These are phyloP conservation scores for Ophioderma brevispina DNA, from an alignment of 35 echinoderm and acorn worm genomes.

Conservation along the genomic window DNA sequence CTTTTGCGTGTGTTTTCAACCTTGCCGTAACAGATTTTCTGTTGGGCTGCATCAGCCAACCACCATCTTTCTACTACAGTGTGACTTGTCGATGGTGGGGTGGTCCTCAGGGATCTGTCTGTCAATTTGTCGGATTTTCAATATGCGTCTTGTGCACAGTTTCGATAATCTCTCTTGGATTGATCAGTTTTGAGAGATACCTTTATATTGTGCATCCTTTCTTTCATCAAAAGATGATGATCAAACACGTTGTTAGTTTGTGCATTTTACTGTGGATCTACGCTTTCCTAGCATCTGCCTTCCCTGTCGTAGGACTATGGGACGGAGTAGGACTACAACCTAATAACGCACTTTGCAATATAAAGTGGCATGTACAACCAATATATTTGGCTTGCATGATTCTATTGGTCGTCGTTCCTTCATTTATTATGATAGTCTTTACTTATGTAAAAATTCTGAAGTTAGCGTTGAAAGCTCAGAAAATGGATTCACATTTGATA, in stretches of 20 bases:
- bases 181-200: conserved; percentile 21
- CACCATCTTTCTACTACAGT: conserved; percentile 22
- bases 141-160: conserved; percentile 28
- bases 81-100: conserved; percentile 14
- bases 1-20: conserved; percentile 15
- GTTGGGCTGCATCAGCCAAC: conserved; percentile 18
- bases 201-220: conserved; percentile 16
- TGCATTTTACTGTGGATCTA: conserved; percentile 21
- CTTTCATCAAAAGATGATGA: background rate
- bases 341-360: conserved; percentile 26
- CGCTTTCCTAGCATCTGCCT: background rate
- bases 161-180: conserved; percentile 20
- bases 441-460: conserved; percentile 24
- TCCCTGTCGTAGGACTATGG: conserved; percentile 25
- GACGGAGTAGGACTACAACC: conserved; percentile 23
- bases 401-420: background rate
- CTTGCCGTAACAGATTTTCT: conserved; percentile 17
- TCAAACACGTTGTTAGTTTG: background rate
- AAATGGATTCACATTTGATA: no score
- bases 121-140: conserved; percentile 30
- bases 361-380: conserved; percentile 22
- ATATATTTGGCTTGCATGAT: conserved; percentile 9
- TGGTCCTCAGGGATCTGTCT: background rate
- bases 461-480: conserved; percentile 17
- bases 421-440: background rate